phyloP scores from a whole-genome alignment of 2,888 invertebrate species.

The Trachelus tabidus region DNA sequence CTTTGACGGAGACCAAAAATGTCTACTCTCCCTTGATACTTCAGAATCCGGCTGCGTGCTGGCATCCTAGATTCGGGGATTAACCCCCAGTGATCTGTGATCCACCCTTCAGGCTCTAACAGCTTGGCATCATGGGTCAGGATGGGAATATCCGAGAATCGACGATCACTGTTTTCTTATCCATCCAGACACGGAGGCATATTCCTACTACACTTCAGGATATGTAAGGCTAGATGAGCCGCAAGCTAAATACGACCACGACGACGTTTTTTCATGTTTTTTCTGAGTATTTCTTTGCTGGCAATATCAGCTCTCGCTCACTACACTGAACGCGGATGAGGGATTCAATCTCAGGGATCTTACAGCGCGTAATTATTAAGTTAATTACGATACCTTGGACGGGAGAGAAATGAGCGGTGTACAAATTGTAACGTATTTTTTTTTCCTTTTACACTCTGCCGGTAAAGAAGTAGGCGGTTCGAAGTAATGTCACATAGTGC shows the following conservation, averaged over 20 bases:
- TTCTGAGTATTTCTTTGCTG: neutral
- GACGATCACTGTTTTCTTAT: neutral
- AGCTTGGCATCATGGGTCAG: neutral
- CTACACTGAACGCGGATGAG: neutral
- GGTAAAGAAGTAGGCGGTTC: neutral
- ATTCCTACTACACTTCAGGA: neutral
- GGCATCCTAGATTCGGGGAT: slow-evolving; percentile 28
- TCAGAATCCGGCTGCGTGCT: slow-evolving; percentile 28
- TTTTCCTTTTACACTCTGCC: neutral
- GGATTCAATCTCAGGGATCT: neutral
- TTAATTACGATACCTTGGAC: neutral
- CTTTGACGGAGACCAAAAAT: neutral
- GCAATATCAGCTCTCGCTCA: neutral
- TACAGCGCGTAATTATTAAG: neutral
- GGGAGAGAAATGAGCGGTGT: neutral
- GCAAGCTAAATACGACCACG: neutral
- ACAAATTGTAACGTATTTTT: neutral
- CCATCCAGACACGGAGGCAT: neutral
- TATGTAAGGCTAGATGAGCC: neutral
- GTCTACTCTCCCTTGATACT: slow-evolving; percentile 28
- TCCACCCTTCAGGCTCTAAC: neutral
- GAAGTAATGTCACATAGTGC: neutral
- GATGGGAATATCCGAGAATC: neutral
- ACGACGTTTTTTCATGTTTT: neutral
- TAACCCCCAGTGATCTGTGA: slow-evolving; percentile 20